Base-by-base conservation (phyloP, 2,888 invertebrate species). In the Temnothorax rugatulus region DNA sequence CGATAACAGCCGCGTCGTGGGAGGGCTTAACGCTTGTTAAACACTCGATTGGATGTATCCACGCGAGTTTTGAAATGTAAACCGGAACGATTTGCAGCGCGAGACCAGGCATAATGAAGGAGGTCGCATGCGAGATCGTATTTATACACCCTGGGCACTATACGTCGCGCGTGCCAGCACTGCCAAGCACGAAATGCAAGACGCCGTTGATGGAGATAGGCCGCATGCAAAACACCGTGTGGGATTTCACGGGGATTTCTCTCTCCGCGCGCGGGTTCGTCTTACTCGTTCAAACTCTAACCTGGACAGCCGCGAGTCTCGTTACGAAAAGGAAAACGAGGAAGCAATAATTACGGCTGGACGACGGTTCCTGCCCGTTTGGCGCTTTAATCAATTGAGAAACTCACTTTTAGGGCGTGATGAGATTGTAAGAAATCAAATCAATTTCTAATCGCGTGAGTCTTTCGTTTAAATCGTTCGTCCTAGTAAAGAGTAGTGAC, bases 121-220 rank as follows among this genome's bases (percentile, higher is more conserved):
- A 84, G 88, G 86, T 86, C 84, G 84, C 91, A 92, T 92, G 92
- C 92, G 66, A 90, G 88, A 89, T 89, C 87, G 91, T 90, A 91
- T 90, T 91, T 91, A 90, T 90, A 84, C 89, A 90, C 88, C 89
- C 85, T 64, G 88, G 89, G 88, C 91, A 76, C 89, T 88, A 82
- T 88, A 88, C 86, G 89, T 89, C 89, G 90, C 90, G 91, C 90
- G 90, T 90, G 90, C 91, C 90, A 82, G 84, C 86, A 83, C 84
- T 90, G 89, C 64, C 47, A 50, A 50, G 77, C 90, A 90, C 86
- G 90, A 89, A 90, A 90, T 59, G 90, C 86, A 89, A 86, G 77
- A 87, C 85, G 34, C 83, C 82, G 88, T 83, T 88, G 88, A 90
- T 88, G 90, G 88, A 89, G 89, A 86, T 85, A 87, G 84, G 84